Percentiles rank a stretch among this genome's conserved stretches.
phyloP scores from a whole-genome alignment of 2,888 invertebrate species.

The Polyploca ridens region DNA sequence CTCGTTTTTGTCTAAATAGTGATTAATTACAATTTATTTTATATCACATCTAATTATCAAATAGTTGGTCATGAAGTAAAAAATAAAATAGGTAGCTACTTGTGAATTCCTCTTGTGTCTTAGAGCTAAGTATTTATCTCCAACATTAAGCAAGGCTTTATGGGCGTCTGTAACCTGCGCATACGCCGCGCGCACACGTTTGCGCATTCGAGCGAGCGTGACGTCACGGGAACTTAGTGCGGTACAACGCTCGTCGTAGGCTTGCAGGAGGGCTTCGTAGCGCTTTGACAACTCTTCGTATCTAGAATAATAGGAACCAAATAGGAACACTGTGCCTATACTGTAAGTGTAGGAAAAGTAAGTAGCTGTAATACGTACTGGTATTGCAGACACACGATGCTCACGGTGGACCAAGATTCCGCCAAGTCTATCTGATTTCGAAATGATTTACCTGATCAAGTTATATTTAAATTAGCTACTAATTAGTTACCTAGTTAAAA shows the following conservation, averaged over 20 bases:
- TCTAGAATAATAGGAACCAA: slow-evolving; percentile 36
- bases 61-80: not conserved
- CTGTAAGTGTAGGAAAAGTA: not conserved
- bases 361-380: slow-evolving; percentile 64
- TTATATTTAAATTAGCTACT: not conserved
- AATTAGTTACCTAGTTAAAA: too few relatives aligned
- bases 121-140: slow-evolving; percentile 66
- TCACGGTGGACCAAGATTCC: slow-evolving; percentile 81
- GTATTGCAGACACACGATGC: slow-evolving; percentile 82
- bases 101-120: slow-evolving; percentile 54
- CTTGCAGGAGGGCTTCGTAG: slow-evolving; percentile 60
- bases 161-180: slow-evolving; percentile 59
- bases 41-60: too few relatives aligned
- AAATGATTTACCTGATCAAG: slow-evolving; percentile 33
- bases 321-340: not conserved
- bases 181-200: slow-evolving; percentile 44
- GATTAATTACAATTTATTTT: too few relatives aligned
- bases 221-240: slow-evolving; percentile 48
- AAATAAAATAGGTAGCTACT: slow-evolving; percentile 35
- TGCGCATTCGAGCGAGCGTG: slow-evolving; percentile 44
- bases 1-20: too few relatives aligned
- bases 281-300: slow-evolving; percentile 72
- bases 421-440: slow-evolving; percentile 52
- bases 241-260: slow-evolving; percentile 59
- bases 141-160: slow-evolving; percentile 57